Percentiles rank a stretch among this genome's conserved stretches.
These are phyloP conservation scores for Drosophila novamexicana DNA, from an alignment of 1,140 invertebrate genomes.

Conservation along the genomic window DNA sequence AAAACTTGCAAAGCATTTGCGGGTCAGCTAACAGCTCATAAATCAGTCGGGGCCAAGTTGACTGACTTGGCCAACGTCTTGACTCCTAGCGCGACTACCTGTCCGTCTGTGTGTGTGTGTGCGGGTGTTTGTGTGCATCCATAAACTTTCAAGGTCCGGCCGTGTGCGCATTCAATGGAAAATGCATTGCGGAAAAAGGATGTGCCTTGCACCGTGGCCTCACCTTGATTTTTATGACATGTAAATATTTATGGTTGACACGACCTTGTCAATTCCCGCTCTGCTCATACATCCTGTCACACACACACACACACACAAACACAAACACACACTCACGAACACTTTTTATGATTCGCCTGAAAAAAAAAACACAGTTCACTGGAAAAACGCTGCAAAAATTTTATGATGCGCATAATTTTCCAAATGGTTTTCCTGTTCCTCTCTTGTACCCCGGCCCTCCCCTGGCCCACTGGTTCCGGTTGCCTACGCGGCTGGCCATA, in stretches of 20 bases:
- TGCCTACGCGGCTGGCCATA: conserved; percentile 58
- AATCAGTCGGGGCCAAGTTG: conserved; percentile 71
- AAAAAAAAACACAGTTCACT: conserved; percentile 48
- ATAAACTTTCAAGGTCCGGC: conserved; percentile 67
- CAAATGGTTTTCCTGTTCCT: conserved; percentile 61
- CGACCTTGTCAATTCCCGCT: conserved; percentile 62
- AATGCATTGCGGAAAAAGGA: conserved; percentile 76
- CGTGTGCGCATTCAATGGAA: conserved; percentile 65
- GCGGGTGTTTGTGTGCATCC: conserved; percentile 17
- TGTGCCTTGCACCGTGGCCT: conserved; percentile 43
- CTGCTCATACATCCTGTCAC: conserved; percentile 33
- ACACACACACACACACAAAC: conserved; percentile 12
- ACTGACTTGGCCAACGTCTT: conserved; percentile 70
- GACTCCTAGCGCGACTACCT: conserved; percentile 37
- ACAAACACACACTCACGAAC: conserved; percentile 8
- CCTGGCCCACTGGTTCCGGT: conserved; percentile 54
- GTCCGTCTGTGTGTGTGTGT: conserved; percentile 11
- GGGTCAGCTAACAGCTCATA: conserved; percentile 64
- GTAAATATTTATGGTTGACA: conserved; percentile 82
- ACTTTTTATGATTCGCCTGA: conserved; percentile 69
- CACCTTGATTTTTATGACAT: conserved; percentile 79
- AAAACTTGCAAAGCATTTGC: conserved; percentile 52
- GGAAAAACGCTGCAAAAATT: conserved; percentile 62
- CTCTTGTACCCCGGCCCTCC: background rate
- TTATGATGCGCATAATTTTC: conserved; percentile 75